Percentiles rank a stretch among this genome's conserved stretches.
Evolutionary conservation across 2,113 vertebrate genomes (phyloP).

Genomic region (Pavo muticus): DNA sequence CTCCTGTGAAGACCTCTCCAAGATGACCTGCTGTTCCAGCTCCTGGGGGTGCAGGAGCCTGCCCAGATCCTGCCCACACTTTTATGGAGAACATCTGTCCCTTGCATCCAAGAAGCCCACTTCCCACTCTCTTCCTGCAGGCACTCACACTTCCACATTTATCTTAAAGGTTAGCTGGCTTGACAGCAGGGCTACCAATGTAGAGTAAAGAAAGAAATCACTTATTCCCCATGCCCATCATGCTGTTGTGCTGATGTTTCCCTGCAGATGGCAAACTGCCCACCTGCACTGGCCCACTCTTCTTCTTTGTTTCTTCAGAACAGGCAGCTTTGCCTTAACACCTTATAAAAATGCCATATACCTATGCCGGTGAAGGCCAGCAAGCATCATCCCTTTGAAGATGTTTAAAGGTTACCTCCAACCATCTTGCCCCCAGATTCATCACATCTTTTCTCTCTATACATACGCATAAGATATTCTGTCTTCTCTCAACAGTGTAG

Average conservation of each 20-base stretch:
- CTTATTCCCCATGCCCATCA: background rate
- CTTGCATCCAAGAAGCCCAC: background rate
- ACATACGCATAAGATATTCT: background rate
- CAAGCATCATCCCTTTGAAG: background rate
- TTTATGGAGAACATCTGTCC: background rate
- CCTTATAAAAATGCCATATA: background rate
- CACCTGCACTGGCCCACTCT: background rate
- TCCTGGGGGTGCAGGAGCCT: background rate
- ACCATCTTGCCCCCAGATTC: background rate
- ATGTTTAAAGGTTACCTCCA: background rate
- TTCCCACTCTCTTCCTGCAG: background rate
- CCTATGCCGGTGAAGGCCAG: fast-evolving
- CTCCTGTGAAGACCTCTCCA: background rate
- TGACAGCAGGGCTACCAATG: background rate
- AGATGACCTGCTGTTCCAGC: background rate
- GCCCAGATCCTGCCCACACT: background rate
- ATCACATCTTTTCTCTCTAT: fast-evolving
- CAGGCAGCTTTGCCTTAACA: background rate
- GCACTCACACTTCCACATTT: background rate
- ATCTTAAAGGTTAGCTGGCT: background rate
- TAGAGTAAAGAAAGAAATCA: background rate
- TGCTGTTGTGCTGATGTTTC: background rate
- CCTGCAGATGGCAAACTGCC: background rate
- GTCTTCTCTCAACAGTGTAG: background rate
- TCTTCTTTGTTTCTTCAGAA: background rate